Evolutionary conservation across 2,888 invertebrate genomes (phyloP), one percentile per base, ranked within the genome.

Genomic region (Torymus texanus): DNA sequence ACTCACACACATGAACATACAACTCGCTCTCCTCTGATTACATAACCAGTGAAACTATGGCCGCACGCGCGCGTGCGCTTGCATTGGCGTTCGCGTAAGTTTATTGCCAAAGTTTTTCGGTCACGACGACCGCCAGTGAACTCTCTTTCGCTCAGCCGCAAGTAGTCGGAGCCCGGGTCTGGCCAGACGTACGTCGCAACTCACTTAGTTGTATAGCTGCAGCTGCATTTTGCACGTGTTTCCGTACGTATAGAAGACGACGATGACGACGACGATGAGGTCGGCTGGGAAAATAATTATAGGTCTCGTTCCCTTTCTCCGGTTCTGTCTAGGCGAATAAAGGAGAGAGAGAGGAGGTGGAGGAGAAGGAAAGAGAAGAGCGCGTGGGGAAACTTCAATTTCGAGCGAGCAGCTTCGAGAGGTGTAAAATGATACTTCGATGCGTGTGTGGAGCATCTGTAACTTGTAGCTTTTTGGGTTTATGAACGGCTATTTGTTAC

Each of bases 51-150:
- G 89, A 89, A 89, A 89, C 88, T 88, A 88, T 88, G 85, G 70
- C 56, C 21, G 70, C 77, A 71, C 51, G 55, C 16, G 8, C 71
- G 59, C 75, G 76, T 70, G n/a, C n/a, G n/a, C n/a, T n/a, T n/a
- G n/a, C n/a, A 2, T 21, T 76, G 65, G 50, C 16, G 55, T 14
- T 51, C 67, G 79, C 66, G 62, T 89, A 89, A 89, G 89, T 90
- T 90, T 89, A 90, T 89, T 90, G 90, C 90, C 90, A 90, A 90
- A 89, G 89, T 89, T 90, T 90, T 90, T 81, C 85, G 89, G 88
- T 89, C 86, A 88, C 90, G 89, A 89, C 88, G 89, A 89, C 90
- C 89, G 89, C 87, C 84, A 86, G 82, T 90, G 88, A 90, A 89
- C 90, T 89, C 88, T 86, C 55, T 5, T 51, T 51, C 16, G n/a